Evolutionary conservation across 1,140 invertebrate genomes (phyloP).

Genomic region (Drosophila pruinosa): DNA sequence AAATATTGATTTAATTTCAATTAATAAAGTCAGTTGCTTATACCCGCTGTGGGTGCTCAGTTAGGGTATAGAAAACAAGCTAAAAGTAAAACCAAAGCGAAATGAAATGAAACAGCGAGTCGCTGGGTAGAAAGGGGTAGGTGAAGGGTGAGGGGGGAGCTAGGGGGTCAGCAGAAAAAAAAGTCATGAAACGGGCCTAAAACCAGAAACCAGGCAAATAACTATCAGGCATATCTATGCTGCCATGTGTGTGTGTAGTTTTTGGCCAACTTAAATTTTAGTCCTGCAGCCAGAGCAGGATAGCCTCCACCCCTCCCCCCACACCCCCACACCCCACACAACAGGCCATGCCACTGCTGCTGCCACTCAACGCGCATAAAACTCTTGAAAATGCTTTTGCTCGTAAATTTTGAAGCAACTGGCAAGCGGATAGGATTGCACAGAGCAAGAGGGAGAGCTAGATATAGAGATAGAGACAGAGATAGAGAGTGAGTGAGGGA

Average conservation of each 20-base stretch:
- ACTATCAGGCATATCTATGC: conserved; percentile 34
- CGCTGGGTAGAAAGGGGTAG: background rate
- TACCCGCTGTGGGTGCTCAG: too few relatives aligned
- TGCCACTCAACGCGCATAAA: conserved; percentile 77
- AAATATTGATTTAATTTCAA: too few relatives aligned
- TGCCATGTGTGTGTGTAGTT: conserved; percentile 15
- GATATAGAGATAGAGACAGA: background rate
- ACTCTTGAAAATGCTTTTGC: conserved; percentile 81
- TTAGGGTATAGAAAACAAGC: background rate
- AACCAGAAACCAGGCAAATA: conserved; percentile 27
- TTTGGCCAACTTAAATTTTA: conserved; percentile 66
- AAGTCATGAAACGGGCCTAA: conserved; percentile 50
- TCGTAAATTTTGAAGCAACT: conserved; percentile 79
- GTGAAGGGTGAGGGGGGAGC: background rate
- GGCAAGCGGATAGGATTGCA: conserved; percentile 25
- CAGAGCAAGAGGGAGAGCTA: background rate
- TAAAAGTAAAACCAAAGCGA: conserved; percentile 12
- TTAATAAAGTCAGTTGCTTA: too few relatives aligned
- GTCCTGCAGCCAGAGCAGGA: conserved; percentile 24
- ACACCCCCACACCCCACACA: background rate
- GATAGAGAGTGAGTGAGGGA: conserved; percentile 23
- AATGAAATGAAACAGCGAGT: conserved; percentile 24
- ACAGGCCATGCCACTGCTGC: conserved; percentile 4
- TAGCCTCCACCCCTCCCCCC: background rate
- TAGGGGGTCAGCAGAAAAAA: conserved; percentile 3